These are phyloP conservation scores for Melipona beecheii DNA, from an alignment of 2,888 invertebrate genomes.

Conservation along the genomic window DNA sequence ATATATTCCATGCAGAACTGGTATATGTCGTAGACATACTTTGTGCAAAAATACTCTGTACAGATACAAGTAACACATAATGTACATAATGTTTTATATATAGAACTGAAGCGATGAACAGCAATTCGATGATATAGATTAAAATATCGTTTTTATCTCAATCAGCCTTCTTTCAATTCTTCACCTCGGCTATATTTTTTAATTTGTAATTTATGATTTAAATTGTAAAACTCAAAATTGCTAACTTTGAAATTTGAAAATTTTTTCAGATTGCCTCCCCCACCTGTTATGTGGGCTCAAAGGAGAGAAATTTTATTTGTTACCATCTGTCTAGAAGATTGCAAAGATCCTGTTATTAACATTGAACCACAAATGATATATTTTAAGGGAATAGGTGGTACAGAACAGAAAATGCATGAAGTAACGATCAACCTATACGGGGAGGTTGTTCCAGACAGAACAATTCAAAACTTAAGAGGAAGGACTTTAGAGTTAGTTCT, in stretches of 20 bases:
- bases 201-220: not conserved
- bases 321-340: constrained; percentile 95
- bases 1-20: not conserved
- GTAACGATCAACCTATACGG: constrained; percentile 93
- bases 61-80: not conserved
- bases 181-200: not conserved
- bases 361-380: constrained; percentile 87
- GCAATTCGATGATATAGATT: not conserved
- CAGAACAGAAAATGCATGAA: constrained; percentile 94
- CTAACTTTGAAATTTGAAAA: constrained; percentile 38
- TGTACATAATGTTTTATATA: not conserved
- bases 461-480: constrained; percentile 89
- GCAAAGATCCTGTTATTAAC: constrained; percentile 93
- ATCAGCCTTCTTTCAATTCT: not conserved
- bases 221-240: not conserved
- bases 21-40: not conserved
- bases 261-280: constrained; percentile 87
- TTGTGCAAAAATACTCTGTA: not conserved
- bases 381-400: constrained; percentile 94
- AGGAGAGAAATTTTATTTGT: constrained; percentile 92
- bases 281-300: constrained; percentile 97
- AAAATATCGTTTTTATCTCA: not conserved
- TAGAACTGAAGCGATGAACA: not conserved
- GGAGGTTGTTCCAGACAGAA: constrained; percentile 92
- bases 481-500: constrained; percentile 91